Evolutionary conservation across 2,888 invertebrate species (phyloP).

Genomic region (Drosophila mettleri): DNA sequence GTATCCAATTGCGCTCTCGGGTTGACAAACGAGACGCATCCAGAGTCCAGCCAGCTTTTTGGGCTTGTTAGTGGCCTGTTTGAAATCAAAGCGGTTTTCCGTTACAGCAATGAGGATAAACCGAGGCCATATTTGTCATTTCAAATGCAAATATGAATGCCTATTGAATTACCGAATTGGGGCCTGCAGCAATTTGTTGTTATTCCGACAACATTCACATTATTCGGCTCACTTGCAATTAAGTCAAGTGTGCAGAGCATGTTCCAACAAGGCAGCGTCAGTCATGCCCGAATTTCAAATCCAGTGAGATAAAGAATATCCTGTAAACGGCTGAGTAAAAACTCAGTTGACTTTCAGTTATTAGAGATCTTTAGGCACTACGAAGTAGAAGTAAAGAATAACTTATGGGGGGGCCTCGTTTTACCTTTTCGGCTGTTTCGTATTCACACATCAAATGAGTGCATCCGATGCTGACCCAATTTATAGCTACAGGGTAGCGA

Average conservation of each 20-base stretch:
- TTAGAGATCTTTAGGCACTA: too few relatives aligned
- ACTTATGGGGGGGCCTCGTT: too few relatives aligned
- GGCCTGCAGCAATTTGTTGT: constrained; percentile 40
- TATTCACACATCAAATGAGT: neutral
- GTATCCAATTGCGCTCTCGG: constrained; percentile 49
- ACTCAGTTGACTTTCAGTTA: too few relatives aligned
- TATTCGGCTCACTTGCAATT: constrained; percentile 50
- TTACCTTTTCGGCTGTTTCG: neutral
- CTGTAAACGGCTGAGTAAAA: too few relatives aligned
- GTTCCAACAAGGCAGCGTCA: neutral
- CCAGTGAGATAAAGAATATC: neutral
- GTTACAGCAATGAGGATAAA: constrained; percentile 38
- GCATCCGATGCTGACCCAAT: constrained; percentile 1
- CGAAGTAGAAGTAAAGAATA: too few relatives aligned
- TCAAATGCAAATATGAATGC: constrained; percentile 38
- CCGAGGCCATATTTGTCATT: constrained; percentile 28
- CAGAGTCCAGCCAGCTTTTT: neutral
- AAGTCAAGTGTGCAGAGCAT: constrained; percentile 38
- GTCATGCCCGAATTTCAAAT: too few relatives aligned
- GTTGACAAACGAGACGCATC: constrained; percentile 17
- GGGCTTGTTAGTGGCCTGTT: constrained; percentile 47
- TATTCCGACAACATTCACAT: constrained; percentile 32
- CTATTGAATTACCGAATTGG: constrained; percentile 25
- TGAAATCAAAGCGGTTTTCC: constrained; percentile 49
- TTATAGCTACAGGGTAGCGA: neutral